Conservation (phyloP, 2,888 invertebrate species). For the Plebejus melissa region DNA sequence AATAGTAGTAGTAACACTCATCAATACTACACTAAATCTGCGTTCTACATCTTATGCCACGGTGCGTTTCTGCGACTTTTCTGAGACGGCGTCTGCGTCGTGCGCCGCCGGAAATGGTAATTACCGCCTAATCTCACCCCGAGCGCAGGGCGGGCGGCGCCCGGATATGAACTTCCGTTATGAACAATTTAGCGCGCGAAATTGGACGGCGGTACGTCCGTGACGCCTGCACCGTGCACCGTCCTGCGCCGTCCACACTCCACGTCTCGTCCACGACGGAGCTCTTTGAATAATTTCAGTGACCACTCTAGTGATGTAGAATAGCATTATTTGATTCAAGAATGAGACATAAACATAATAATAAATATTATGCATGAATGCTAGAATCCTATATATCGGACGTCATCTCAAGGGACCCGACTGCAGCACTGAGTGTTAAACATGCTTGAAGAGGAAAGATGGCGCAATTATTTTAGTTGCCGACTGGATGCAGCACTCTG, state of each 20-base stretch:
- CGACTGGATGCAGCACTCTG: not conserved
- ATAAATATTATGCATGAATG: too few species aligned
- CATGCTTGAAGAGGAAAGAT: not conserved
- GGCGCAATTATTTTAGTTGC: not conserved
- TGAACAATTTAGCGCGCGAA: constrained; percentile 88
- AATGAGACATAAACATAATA: not conserved
- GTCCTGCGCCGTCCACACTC: constrained; percentile 52
- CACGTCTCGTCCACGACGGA: constrained; percentile 43
- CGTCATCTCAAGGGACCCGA: not conserved
- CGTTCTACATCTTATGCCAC: constrained; percentile 45
- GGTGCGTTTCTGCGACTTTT: constrained; percentile 47
- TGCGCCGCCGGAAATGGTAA: constrained; percentile 77
- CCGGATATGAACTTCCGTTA: constrained; percentile 94
- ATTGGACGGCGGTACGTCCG: constrained; percentile 77
- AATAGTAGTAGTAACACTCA: not conserved
- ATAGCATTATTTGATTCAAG: not conserved
- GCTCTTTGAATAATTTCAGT: constrained; percentile 6
- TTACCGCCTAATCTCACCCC: constrained; percentile 80
- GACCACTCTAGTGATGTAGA: not conserved
- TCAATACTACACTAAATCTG: not conserved
- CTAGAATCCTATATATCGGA: not conserved
- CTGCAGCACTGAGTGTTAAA: not conserved
- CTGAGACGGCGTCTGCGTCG: constrained; percentile 64
- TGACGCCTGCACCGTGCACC: constrained; percentile 55
- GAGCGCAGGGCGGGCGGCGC: constrained; percentile 73